phyloP scores from a whole-genome alignment of 2,797 vertebrate genomes.

The Pristis pectinata region DNA sequence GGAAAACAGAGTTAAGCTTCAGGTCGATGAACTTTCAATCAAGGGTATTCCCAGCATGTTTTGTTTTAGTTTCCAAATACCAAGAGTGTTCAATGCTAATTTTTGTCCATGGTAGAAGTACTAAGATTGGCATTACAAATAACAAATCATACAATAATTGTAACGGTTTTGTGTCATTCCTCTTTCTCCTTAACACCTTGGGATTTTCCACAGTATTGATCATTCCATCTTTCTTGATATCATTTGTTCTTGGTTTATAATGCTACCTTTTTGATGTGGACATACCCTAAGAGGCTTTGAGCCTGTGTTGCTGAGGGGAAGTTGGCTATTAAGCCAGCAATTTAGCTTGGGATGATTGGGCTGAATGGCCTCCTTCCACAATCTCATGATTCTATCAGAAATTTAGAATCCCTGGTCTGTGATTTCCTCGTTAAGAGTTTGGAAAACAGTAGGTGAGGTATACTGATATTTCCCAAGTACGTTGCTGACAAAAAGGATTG shows the following conservation, averaged over 20 bases:
- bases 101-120: background rate
- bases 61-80: background rate
- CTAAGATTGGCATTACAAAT: background rate
- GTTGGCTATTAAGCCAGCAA: background rate
- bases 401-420: background rate
- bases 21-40: no score
- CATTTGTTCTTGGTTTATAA: background rate
- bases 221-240: background rate
- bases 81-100: background rate
- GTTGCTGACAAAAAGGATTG: background rate
- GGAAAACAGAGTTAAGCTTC: no score
- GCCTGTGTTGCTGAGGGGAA: background rate
- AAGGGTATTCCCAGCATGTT: no score
- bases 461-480: background rate
- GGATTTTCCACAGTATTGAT: background rate
- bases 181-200: background rate
- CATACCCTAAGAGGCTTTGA: background rate
- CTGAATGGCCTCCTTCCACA: no score
- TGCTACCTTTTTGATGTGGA: background rate
- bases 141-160: background rate
- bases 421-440: background rate
- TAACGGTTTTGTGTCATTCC: background rate
- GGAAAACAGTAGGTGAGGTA: background rate
- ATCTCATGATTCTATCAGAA: background rate
- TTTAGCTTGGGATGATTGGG: no score